These are phyloP conservation scores for Forficula auricularia DNA, from an alignment of 1,140 invertebrate species.

Conservation along the genomic window DNA sequence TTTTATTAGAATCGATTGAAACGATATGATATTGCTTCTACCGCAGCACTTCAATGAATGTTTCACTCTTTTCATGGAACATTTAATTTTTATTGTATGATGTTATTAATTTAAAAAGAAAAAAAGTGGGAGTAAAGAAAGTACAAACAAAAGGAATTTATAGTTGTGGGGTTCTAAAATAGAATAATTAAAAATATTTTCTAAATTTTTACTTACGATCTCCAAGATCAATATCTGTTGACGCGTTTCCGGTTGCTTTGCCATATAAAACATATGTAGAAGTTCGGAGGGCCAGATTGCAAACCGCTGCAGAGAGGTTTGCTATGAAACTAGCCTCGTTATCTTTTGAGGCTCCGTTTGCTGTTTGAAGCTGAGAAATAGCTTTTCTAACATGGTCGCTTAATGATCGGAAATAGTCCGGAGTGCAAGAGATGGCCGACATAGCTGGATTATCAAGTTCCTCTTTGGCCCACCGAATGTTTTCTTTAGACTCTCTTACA, in stretches of 20 bases:
- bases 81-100: no score
- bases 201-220: constrained; percentile 37
- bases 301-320: constrained; percentile 22
- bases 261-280: constrained; percentile 45
- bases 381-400: constrained; percentile 24
- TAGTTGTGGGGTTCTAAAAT: no score
- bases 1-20: no score
- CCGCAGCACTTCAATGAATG: no score
- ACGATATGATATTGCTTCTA: no score
- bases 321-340: constrained; percentile 24
- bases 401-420: constrained; percentile 41
- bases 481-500: constrained; percentile 37
- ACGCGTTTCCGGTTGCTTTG: constrained; percentile 49
- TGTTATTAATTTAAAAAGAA: no score
- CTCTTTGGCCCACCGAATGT: constrained; percentile 40
- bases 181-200: no score
- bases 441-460: constrained; percentile 52
- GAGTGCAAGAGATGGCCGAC: constrained; percentile 45
- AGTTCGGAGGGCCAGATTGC: constrained; percentile 33
- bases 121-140: no score
- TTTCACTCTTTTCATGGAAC: no score
- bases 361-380: constrained; percentile 18
- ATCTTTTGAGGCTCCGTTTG: constrained; percentile 21
- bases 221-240: constrained; percentile 50
- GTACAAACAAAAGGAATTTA: no score